A percentile compares a stretch with the other conserved stretches of the same genome.
Evolutionary conservation across 2,888 invertebrate genomes (phyloP).

Genomic region (Trichacis sp.): DNA sequence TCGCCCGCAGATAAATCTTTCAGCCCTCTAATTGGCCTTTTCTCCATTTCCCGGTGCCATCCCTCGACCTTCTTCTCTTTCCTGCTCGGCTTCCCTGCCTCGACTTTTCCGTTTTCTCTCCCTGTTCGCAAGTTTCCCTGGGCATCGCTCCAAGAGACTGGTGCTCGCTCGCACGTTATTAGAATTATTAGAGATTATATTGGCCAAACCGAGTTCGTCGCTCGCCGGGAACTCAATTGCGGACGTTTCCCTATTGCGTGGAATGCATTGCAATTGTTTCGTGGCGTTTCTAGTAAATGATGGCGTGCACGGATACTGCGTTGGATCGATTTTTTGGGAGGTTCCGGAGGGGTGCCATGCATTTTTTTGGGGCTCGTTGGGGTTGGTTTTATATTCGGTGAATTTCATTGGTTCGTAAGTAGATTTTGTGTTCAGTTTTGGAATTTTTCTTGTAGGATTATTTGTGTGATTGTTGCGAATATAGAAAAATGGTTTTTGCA

Average conservation of each 20-base stretch:
- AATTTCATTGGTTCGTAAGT: background rate
- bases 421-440: background rate
- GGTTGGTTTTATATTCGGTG: background rate
- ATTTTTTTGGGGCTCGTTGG: slow-evolving; percentile 4
- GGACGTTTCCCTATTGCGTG: slow-evolving; percentile 45
- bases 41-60: slow-evolving; percentile 64
- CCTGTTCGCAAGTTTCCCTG: slow-evolving; percentile 33
- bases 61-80: slow-evolving; percentile 55
- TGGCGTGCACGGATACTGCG: background rate
- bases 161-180: slow-evolving; percentile 60
- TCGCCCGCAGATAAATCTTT: slow-evolving; percentile 68
- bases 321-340: slow-evolving; percentile 13
- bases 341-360: slow-evolving; percentile 4
- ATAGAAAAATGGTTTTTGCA: background rate
- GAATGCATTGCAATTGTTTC: slow-evolving; percentile 30
- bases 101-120: slow-evolving; percentile 15
- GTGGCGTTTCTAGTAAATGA: background rate
- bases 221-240: slow-evolving; percentile 60
- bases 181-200: slow-evolving; percentile 67
- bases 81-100: slow-evolving; percentile 38
- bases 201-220: slow-evolving; percentile 65
- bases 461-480: no score
- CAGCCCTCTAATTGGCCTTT: slow-evolving; percentile 69
- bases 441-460: background rate
- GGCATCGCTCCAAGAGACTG: slow-evolving; percentile 63